Evolutionary conservation across 2,113 vertebrate genomes (phyloP), one percentile per base, ranked within the genome.

Genomic region (Ranitomeya imitator): DNA sequence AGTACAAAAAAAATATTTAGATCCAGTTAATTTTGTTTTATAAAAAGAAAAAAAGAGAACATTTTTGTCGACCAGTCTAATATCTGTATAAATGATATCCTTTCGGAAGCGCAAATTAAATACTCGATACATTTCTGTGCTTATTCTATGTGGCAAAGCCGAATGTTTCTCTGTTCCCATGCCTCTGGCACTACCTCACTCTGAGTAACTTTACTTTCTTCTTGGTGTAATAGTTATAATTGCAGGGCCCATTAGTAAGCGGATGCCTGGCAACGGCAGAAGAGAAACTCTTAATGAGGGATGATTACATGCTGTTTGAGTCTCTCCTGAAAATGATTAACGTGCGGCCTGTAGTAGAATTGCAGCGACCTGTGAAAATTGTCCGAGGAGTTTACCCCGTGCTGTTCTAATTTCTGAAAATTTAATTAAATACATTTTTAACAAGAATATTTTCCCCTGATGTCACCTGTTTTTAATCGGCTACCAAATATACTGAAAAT

Each of bases 251-350:
- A 67, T 83, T 23, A 81, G 57, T 37, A 16, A 31, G 21, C 12
- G 1, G 57, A 45, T 45, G 26, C 81, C 63, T 54, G 15, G 81
- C 61, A 83, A 83, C 21, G n/a, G 81, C 12, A 7, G 8, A 16
- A 15, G 12, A 83, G 81, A 83, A 15, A 83, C 14, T 8, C 61
- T 23, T 57, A 52, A 83, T 80, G 54, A 31, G 60, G 57, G 23
- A 54, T 21, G 21, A 6, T 59, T 81, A 37, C n/a, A 60, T 7
- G 26, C 59, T 37, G 59, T 18, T 60, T 18, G 57, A 60, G 19
- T 37, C 15, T 37, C 37, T 52, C 26, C n/a, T 11, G 79, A 81
- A 81, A 81, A 81, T 61, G 7, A 81, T 61, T 81, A 81, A 81
- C 57, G 13, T 31, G 79, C 37, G 23, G 18, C 23, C 79, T 31